These are phyloP conservation scores for Piaya cayana DNA, from an alignment of 2,113 vertebrate species.

Conservation along the genomic window DNA sequence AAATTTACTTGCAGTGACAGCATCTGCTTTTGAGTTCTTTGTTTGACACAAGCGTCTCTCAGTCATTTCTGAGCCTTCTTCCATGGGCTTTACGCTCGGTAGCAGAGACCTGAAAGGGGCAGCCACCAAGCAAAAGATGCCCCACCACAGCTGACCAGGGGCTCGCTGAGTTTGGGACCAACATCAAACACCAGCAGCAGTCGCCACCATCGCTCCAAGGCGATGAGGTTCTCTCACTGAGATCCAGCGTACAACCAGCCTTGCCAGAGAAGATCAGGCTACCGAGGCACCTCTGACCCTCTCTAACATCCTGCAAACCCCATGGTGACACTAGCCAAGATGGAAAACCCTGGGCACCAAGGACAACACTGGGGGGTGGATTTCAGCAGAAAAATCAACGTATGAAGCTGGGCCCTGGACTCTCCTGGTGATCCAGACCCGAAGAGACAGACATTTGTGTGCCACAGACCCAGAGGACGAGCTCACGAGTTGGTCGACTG, in stretches of 20 bases:
- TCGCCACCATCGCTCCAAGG: not conserved
- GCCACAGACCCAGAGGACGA: not conserved
- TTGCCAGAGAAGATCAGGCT: not conserved
- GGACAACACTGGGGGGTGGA: not conserved
- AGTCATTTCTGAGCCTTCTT: not conserved
- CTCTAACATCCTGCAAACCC: not conserved
- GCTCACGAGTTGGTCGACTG: not conserved
- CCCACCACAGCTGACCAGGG: not conserved
- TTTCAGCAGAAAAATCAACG: not conserved
- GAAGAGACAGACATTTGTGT: not conserved
- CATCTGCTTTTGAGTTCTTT: not conserved
- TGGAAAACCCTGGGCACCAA: not conserved
- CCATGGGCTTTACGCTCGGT: not conserved
- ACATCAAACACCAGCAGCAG: not conserved
- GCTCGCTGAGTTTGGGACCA: not conserved
- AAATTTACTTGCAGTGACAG: not conserved
- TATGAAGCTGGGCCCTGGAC: not conserved
- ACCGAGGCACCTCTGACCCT: not conserved
- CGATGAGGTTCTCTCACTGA: not conserved
- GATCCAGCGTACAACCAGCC: not conserved
- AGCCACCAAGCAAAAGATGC: not conserved
- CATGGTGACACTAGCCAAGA: not conserved
- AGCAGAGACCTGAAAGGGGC: not conserved
- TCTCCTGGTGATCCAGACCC: not conserved
- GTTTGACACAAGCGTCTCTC: not conserved